phyloP scores from a whole-genome alignment of 2,888 invertebrate species.

The Cantharis rufa region DNA sequence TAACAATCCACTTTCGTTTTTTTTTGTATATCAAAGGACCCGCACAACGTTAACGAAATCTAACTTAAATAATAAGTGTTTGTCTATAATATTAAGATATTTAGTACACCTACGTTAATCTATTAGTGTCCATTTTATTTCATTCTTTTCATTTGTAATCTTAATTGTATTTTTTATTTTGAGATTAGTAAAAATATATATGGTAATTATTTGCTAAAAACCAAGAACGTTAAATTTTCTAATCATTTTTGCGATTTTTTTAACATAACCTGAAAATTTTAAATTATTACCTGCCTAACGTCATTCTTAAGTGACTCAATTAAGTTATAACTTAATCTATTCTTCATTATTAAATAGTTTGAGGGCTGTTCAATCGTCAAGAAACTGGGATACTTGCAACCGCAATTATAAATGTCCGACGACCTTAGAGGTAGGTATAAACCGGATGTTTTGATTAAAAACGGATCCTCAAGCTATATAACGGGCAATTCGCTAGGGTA shows the following conservation, averaged over 20 bases:
- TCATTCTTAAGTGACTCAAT: not conserved
- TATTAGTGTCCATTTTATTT: not conserved
- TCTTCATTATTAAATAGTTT: not conserved
- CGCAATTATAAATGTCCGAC: not conserved
- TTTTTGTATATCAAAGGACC: slow-evolving; percentile 19
- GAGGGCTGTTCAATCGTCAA: not conserved
- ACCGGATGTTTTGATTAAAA: not conserved
- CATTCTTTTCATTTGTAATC: not conserved
- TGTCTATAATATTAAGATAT: slow-evolving; percentile 3
- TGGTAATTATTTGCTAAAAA: not conserved
- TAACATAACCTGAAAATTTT: not conserved
- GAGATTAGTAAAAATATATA: not conserved
- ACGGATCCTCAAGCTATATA: not conserved
- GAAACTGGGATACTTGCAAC: not conserved
- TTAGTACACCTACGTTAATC: not conserved
- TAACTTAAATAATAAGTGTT: slow-evolving; percentile 9
- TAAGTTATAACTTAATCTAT: not conserved
- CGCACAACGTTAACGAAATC: slow-evolving; percentile 19
- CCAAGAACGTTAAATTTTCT: not conserved
- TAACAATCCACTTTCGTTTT: slow-evolving; percentile 17
- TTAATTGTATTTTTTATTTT: not conserved
- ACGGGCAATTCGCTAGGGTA: not conserved
- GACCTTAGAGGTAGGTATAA: not conserved
- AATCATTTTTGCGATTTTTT: not conserved
- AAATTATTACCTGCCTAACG: not conserved